These are phyloP conservation scores for Leptopterna dolabrata DNA, from an alignment of 2,888 invertebrate species.

Conservation along the genomic window DNA sequence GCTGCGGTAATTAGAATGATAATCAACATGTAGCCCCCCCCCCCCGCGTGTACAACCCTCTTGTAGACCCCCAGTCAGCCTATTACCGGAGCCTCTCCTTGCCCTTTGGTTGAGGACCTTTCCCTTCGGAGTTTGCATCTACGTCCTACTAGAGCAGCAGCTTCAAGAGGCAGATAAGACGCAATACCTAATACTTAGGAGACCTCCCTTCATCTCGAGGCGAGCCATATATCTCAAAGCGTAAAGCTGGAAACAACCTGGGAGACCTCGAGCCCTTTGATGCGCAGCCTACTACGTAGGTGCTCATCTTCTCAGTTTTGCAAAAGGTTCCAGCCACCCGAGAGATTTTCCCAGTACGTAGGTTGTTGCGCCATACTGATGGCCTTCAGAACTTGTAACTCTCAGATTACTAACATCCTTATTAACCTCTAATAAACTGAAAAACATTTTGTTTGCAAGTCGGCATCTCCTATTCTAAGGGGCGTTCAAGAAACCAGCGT, in stretches of 20 bases:
- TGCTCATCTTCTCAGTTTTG: neutral
- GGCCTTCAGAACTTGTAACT: too few relatives aligned
- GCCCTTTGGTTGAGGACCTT: neutral
- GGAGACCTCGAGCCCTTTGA: constrained; percentile 19
- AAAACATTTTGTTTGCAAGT: too few relatives aligned
- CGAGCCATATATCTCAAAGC: neutral
- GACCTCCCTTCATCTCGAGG: constrained; percentile 6
- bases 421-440: too few relatives aligned
- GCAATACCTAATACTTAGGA: neutral
- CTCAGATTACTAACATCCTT: too few relatives aligned
- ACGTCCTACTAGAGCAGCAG: neutral
- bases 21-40: constrained; percentile 22
- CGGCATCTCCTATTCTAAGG: too few relatives aligned
- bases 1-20: constrained; percentile 48
- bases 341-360: too few relatives aligned
- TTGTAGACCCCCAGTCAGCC: neutral
- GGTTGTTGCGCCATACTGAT: too few relatives aligned
- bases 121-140: neutral
- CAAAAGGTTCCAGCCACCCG: too few relatives aligned
- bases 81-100: neutral
- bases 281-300: neutral
- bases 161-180: neutral
- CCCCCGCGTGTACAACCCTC: neutral
- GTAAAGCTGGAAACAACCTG: neutral
- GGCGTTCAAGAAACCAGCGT: too few relatives aligned